phyloP scores from a whole-genome alignment of 2,113 vertebrate species.

The Diadophis punctatus region DNA sequence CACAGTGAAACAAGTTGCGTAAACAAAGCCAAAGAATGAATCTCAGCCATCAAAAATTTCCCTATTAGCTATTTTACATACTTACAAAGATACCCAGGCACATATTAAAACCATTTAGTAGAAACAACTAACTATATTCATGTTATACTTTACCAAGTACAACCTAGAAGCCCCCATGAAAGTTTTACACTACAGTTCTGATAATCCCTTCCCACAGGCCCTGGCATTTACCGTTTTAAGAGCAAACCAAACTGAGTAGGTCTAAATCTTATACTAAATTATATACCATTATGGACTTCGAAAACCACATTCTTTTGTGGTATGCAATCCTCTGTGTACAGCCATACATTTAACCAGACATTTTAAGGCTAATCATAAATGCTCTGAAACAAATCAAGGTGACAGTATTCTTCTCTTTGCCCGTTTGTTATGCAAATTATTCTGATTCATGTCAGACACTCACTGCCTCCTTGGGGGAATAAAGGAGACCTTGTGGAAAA shows the following conservation, averaged over 20 bases:
- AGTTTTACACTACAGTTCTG: neutral
- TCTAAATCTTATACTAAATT: neutral
- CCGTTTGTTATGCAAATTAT: conserved; percentile 14
- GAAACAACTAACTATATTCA: neutral
- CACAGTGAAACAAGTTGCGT: neutral
- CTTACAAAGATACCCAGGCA: neutral
- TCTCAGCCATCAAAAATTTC: neutral
- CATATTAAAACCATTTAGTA: neutral
- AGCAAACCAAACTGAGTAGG: neutral
- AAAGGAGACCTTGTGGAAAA: neutral
- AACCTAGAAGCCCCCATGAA: neutral
- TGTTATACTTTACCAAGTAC: neutral
- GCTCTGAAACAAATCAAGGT: conserved; percentile 10
- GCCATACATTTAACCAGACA: neutral
- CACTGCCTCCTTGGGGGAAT: neutral
- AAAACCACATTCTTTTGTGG: neutral
- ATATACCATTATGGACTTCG: neutral
- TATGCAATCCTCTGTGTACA: neutral
- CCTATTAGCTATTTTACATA: neutral
- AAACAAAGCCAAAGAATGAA: neutral
- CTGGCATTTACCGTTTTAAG: neutral
- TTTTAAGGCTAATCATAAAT: neutral
- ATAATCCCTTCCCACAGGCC: neutral
- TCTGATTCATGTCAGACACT: neutral
- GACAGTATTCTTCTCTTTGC: conserved; percentile 1